Percentiles rank a stretch among this genome's conserved stretches.
phyloP scores from a whole-genome alignment of 2,113 vertebrate species.

The Paratilapia polleni region DNA sequence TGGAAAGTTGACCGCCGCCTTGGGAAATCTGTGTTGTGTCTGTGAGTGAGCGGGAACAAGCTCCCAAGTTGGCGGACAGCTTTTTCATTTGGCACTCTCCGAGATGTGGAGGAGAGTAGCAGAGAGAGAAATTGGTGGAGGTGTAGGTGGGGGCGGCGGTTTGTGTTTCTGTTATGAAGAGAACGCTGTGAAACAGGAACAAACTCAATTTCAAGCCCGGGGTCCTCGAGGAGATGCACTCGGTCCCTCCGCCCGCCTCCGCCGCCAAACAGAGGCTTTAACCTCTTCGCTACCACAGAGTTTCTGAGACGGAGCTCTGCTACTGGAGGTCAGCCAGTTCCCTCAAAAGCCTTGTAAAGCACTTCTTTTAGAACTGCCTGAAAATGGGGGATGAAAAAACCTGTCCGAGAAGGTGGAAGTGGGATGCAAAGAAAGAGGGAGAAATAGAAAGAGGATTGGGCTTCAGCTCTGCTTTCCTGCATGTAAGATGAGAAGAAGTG shows the following conservation, averaged over 20 bases:
- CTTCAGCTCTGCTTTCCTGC: background rate
- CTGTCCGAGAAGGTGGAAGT: background rate
- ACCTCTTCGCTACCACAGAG: constrained; percentile 14
- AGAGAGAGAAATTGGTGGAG: constrained; percentile 1
- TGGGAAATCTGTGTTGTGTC: constrained; percentile 66
- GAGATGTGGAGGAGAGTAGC: constrained; percentile 26
- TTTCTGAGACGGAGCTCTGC: background rate
- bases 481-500: background rate
- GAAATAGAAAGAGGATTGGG: background rate
- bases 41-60: constrained; percentile 50
- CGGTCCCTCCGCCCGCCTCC: background rate
- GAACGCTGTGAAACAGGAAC: constrained; percentile 41
- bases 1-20: constrained; percentile 60
- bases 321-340: background rate
- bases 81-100: constrained; percentile 61
- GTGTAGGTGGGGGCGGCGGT: constrained; percentile 15
- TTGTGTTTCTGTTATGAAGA: constrained; percentile 61
- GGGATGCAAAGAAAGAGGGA: background rate
- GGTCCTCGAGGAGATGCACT: constrained; percentile 53
- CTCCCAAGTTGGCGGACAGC: constrained; percentile 45
- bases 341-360: background rate
- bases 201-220: constrained; percentile 65
- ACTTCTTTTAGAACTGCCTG: background rate
- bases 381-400: background rate
- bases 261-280: constrained; percentile 18